Base-by-base conservation (phyloP, 2,113 vertebrate genomes). In the Cyanoderma ruficeps region DNA sequence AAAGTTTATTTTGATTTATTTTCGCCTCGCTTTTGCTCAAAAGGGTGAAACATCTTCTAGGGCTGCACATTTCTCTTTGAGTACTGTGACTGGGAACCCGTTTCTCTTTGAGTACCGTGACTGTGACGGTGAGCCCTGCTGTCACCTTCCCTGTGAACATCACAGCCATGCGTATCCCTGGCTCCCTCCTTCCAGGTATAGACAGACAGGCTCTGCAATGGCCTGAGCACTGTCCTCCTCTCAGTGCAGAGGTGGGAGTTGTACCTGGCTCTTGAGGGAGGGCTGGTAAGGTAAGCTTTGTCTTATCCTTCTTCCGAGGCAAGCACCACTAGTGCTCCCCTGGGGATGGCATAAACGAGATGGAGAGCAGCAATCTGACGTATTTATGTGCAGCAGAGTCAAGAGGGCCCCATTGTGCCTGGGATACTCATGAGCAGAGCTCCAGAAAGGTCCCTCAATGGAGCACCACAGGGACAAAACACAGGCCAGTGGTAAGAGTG, bases 401-500 rank as follows among this genome's bases (percentile, higher is more conserved):
- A 74, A 49, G 88, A 78, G 71, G 41, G 39, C 14, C 80, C 28
- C n/a, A 4, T 0, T 78, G 68, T 49, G 82, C 55, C 46, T 37
- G 47, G 27, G 60, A 49, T 46, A 18, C 0, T 3, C 13, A 27
- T 2, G 12, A 79, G 37, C 61, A 89, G 53, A 42, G 67, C 59
- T 67, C 35, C 68, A 37, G 88, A 59, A 53, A 50, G 46, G 37
- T 74, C 37, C 88, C 1, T 10, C 6, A 3, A 19, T 7, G 7
- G 17, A 56, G 9, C 55, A 94, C 44, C 31, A 5, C 13, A 5
- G 64, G 68, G 39, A 80, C n/a, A 31, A 72, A 85, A 35, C 31
- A 28, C 37, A 37, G 57, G 35, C 17, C 2, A 17, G 31, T 0
- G 0, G 6, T 37, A 28, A 56, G 61, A 78, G 23, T 0, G 0